phyloP scores from a whole-genome alignment of 2,113 vertebrate genomes.

The Laticauda colubrina region DNA sequence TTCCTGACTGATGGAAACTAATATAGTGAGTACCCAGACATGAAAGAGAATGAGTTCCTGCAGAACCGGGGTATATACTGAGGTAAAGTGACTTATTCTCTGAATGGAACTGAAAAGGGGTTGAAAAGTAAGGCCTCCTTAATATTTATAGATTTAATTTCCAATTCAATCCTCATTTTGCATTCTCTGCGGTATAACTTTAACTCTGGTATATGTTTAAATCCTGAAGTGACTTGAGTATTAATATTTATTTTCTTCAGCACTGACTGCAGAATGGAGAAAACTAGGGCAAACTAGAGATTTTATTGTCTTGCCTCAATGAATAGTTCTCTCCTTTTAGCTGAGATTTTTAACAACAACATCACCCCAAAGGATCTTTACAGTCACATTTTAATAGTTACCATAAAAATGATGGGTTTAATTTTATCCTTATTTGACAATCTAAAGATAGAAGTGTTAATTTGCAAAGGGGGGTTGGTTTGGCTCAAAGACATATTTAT shows the following conservation, averaged over 20 bases:
- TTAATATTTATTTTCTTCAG: not conserved
- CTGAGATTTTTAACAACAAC: not conserved
- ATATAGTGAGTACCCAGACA: too few species aligned
- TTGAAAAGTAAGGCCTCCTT: too few species aligned
- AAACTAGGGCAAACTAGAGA: not conserved
- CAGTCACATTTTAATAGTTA: not conserved
- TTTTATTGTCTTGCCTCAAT: not conserved
- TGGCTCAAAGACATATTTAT: not conserved
- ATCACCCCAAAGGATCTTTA: not conserved
- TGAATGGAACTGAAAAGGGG: too few species aligned
- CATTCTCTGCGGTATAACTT: not conserved
- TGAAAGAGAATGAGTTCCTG: too few species aligned
- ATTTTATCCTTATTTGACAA: not conserved
- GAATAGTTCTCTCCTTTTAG: not conserved
- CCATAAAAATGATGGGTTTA: not conserved
- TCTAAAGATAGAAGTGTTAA: not conserved
- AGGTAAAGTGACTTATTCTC: too few species aligned
- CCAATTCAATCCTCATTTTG: not conserved
- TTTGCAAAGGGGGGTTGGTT: not conserved
- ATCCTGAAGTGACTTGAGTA: not conserved
- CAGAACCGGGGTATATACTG: too few species aligned
- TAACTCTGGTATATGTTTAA: not conserved
- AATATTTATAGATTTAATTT: not conserved
- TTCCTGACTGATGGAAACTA: too few species aligned
- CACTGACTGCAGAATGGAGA: not conserved